A percentile compares a stretch with the other conserved stretches of the same genome.
These are phyloP conservation scores for Zaprionus africanus DNA, from an alignment of 1,140 invertebrate species.

Conservation along the genomic window DNA sequence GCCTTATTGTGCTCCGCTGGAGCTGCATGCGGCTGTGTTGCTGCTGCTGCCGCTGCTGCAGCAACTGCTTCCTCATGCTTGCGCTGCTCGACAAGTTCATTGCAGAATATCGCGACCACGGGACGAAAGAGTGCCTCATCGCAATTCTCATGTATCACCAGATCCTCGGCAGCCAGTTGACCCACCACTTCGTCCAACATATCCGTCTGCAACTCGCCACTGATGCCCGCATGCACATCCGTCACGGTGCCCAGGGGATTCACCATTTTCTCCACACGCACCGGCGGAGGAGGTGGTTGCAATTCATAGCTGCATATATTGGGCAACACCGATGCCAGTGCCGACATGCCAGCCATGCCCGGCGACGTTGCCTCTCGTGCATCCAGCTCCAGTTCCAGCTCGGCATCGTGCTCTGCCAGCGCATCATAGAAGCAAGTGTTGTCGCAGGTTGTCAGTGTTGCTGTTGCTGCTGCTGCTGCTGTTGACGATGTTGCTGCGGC, in stretches of 20 bases:
- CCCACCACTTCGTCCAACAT: conserved; percentile 84
- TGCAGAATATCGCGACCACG: conserved; percentile 85
- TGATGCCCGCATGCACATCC: conserved; percentile 83
- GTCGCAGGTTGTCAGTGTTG: conserved; percentile 50
- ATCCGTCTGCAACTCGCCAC: conserved; percentile 86
- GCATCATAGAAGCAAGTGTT: conserved; percentile 80
- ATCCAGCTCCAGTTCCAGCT: conserved; percentile 28
- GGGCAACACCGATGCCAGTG: conserved; percentile 66
- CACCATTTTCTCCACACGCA: conserved; percentile 86
- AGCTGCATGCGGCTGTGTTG: conserved; percentile 8
- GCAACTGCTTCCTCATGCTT: conserved; percentile 43
- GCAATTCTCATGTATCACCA: conserved; percentile 86
- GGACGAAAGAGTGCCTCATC: conserved; percentile 88
- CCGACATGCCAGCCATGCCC: background rate
- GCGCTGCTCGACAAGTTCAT: conserved; percentile 56
- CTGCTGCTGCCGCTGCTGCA: background rate
- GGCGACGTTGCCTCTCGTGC: background rate
- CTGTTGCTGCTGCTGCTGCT: background rate
- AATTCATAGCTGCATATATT: conserved; percentile 73
- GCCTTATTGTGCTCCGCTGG: conserved; percentile 46
- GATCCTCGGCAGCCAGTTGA: conserved; percentile 82
- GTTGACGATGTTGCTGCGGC: conserved; percentile 2
- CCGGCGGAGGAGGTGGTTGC: background rate
- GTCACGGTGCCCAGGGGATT: conserved; percentile 89
- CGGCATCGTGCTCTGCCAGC: conserved; percentile 68